These are phyloP conservation scores for Danio tinwini DNA, from an alignment of 2,797 vertebrate species.

Conservation along the genomic window DNA sequence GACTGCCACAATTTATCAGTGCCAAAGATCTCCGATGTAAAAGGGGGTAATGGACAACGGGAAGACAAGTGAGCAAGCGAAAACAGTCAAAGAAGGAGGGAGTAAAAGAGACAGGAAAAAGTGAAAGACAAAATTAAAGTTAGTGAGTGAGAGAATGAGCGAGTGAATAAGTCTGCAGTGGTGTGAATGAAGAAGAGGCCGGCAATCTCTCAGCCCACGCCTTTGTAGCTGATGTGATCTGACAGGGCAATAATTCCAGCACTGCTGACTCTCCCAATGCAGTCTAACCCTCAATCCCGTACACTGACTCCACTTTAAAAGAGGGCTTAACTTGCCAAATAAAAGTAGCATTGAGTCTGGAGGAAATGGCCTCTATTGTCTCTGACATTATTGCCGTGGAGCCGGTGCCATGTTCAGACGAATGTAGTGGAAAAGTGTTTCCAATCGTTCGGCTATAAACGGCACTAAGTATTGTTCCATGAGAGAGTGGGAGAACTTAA, in stretches of 20 bases:
- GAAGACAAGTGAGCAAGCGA: background rate
- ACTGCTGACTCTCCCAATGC: slow-evolving; percentile 45
- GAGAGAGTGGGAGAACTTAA: background rate
- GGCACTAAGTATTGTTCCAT: background rate
- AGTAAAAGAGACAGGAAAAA: background rate
- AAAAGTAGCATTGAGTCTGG: slow-evolving; percentile 27
- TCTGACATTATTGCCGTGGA: slow-evolving; percentile 24
- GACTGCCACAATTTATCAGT: slow-evolving; percentile 12
- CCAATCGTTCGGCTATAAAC: slow-evolving; percentile 20
- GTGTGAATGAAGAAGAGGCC: slow-evolving; percentile 2
- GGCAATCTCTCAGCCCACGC: background rate
- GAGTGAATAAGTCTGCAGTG: slow-evolving; percentile 33
- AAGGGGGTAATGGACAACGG: slow-evolving; percentile 5
- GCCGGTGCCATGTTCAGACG: background rate
- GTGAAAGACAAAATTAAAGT: slow-evolving; percentile 12
- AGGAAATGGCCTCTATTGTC: slow-evolving; percentile 39
- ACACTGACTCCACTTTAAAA: slow-evolving; percentile 48
- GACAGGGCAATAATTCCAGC: slow-evolving; percentile 53
- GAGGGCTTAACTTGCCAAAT: slow-evolving; percentile 44
- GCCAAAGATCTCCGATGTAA: background rate
- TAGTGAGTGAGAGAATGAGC: slow-evolving; percentile 33
- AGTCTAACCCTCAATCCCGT: slow-evolving; percentile 36
- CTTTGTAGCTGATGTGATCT: slow-evolving; percentile 52
- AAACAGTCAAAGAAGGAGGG: background rate
- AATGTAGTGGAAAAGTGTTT: slow-evolving; percentile 9